These are phyloP conservation scores for Anoplophora glabripennis DNA, from an alignment of 1,140 invertebrate genomes.

Conservation along the genomic window DNA sequence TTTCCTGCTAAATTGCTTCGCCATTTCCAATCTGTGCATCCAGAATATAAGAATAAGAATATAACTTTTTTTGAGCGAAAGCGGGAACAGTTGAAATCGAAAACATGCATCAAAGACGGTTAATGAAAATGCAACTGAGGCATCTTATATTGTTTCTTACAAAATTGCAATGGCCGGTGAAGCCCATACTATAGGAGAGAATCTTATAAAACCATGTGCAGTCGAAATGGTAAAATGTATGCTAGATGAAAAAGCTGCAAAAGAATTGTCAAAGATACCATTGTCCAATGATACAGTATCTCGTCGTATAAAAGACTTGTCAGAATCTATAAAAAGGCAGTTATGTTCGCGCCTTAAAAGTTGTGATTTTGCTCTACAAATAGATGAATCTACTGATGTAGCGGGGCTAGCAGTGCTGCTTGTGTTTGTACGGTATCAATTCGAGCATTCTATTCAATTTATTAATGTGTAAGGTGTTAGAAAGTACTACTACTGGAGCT, in stretches of 20 bases:
- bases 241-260: slow-evolving; percentile 16
- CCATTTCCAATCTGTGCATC: slow-evolving; percentile 15
- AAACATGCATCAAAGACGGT: slow-evolving; percentile 14
- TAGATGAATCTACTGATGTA: slow-evolving; percentile 23
- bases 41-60: slow-evolving; percentile 15
- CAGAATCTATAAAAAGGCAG: slow-evolving; percentile 3
- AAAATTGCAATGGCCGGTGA: slow-evolving; percentile 12
- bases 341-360: slow-evolving; percentile 1
- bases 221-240: slow-evolving; percentile 13
- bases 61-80: slow-evolving; percentile 8
- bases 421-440: slow-evolving; percentile 18
- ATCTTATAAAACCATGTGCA: slow-evolving; percentile 16
- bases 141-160: slow-evolving; percentile 14
- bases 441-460: slow-evolving; percentile 10
- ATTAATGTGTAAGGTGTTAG: background rate
- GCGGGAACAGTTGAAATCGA: slow-evolving; percentile 9
- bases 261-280: slow-evolving; percentile 13
- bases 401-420: slow-evolving; percentile 20
- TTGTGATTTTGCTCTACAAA: slow-evolving; percentile 15
- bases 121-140: slow-evolving; percentile 23
- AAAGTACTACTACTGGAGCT: slow-evolving; percentile 26
- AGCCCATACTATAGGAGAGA: slow-evolving; percentile 18
- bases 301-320: slow-evolving; percentile 10
- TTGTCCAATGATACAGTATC: slow-evolving; percentile 18
- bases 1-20: slow-evolving; percentile 14